phyloP scores from a whole-genome alignment of 2,888 invertebrate species.

The Ceratothoa steindachneri region DNA sequence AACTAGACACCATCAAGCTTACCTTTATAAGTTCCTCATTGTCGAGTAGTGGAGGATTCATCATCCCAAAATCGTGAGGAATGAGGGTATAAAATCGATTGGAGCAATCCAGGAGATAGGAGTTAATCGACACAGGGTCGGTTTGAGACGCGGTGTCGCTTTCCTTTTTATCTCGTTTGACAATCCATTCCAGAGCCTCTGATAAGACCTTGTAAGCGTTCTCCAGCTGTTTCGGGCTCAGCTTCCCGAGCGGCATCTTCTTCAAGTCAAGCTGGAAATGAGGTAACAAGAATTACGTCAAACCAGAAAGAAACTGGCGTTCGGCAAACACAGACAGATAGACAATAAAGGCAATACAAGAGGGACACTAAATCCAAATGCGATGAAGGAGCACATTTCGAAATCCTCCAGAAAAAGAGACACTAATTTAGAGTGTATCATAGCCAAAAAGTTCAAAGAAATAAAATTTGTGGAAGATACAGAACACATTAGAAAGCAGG shows the following conservation, averaged over 20 bases:
- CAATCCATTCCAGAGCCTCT: constrained; percentile 60
- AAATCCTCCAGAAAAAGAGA: no score
- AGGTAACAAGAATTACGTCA: constrained; percentile 33
- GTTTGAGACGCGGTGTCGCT: constrained; percentile 58
- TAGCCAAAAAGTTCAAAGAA: no score
- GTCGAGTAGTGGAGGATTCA: constrained; percentile 75
- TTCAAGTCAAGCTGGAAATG: constrained; percentile 75
- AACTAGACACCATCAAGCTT: no score
- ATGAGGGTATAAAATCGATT: constrained; percentile 91
- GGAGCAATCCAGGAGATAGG: constrained; percentile 73
- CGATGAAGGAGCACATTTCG: no score
- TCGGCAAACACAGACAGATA: background rate
- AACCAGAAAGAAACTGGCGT: no score
- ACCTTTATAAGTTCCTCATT: constrained; percentile 68
- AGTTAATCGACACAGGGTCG: constrained; percentile 53
- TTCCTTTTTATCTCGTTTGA: constrained; percentile 27
- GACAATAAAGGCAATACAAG: no score
- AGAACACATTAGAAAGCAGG: no score
- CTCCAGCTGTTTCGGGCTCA: constrained; percentile 84
- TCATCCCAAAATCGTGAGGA: constrained; percentile 88
- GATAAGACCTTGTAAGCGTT: constrained; percentile 76
- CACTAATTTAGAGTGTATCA: no score
- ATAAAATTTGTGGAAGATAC: no score
- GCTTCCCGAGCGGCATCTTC: constrained; percentile 96
- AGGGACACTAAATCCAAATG: no score